Percentiles rank a stretch among this genome's conserved stretches.
Evolutionary conservation across 2,797 vertebrate species (phyloP).

Genomic region (Crax fasciolata): DNA sequence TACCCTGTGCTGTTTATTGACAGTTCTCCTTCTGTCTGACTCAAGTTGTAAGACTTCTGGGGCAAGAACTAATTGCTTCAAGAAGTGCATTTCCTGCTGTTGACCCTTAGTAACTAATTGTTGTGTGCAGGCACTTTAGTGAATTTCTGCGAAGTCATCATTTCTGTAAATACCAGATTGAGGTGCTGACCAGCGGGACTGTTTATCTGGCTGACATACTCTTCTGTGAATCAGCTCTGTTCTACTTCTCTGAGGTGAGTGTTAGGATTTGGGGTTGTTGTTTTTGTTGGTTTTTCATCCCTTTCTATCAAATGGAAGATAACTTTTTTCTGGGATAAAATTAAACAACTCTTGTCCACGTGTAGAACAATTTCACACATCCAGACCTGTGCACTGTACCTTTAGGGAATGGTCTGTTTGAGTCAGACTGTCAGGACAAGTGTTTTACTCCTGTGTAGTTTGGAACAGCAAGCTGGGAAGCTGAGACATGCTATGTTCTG

Average conservation of each 20-base stretch:
- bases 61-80: background rate
- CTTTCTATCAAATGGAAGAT: background rate
- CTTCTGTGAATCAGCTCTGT: constrained; percentile 98
- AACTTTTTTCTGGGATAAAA: background rate
- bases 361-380: background rate
- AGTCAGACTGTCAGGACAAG: background rate
- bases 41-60: background rate
- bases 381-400: background rate
- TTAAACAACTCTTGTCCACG: background rate
- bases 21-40: background rate
- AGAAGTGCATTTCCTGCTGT: background rate
- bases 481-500: background rate
- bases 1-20: background rate
- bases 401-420: background rate
- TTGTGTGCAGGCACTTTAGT: constrained; percentile 92
- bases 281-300: background rate
- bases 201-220: constrained; percentile 99
- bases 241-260: constrained; percentile 99
- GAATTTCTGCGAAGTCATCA: constrained; percentile 97
- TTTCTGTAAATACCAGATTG: constrained; percentile 99
- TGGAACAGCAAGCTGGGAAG: background rate
- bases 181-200: constrained; percentile 98
- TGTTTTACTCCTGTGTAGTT: background rate
- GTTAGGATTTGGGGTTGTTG: background rate
- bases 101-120: background rate